Base-by-base conservation (phyloP, 2,797 vertebrate species). In the Petrocephalus sullivani region DNA sequence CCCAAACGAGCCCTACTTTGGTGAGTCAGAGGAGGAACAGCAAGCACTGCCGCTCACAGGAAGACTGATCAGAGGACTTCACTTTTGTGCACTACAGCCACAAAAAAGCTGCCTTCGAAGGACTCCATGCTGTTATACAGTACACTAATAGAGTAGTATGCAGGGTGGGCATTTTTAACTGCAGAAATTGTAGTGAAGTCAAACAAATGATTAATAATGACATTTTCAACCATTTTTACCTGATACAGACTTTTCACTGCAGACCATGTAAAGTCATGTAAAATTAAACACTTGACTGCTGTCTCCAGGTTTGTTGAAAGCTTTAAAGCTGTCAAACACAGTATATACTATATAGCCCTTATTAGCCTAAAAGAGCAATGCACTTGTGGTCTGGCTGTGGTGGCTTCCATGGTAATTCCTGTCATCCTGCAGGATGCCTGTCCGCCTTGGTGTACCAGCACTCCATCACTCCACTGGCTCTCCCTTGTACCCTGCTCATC, bases 391-490 rank as follows among this genome's bases (percentile, higher is more conserved):
- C 41, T 81, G 67, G 33, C 67, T 71, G 67, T 71, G 10, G 67
- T 16, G 28, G 37, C 33, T 71, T 71, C 28, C 33, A 71, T 49
- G 46, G 41, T 49, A 4, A 19, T 4, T 49, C 41, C 41, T 49
- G 14, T 49, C 75, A 7, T 21, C 12, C 84, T 37, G 9, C 93
- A 99, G 98, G 98, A 57, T 99, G 97, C 87, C 95, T 99, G 23
- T 99, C 98, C 0, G 98, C 98, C 0, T 93, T 99, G 94, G 98
- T 99, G 85, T 99, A 99, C 94, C 98, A 99, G 94, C 98, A 99
- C 92, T 98, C 98, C 57, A 98, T 99, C 95, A 99, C 97, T 8
- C 98, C 98, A 0, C 93, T 99, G 95, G 98, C 98, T 67, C 94
- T 99, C 89, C 98, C 98, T 90, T 99, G 98, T 94, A 99, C 98